A percentile compares a stretch with the other conserved stretches of the same genome.
These are phyloP conservation scores for Dorcus parallelipipedus DNA, from an alignment of 2,888 invertebrate genomes.

Conservation along the genomic window DNA sequence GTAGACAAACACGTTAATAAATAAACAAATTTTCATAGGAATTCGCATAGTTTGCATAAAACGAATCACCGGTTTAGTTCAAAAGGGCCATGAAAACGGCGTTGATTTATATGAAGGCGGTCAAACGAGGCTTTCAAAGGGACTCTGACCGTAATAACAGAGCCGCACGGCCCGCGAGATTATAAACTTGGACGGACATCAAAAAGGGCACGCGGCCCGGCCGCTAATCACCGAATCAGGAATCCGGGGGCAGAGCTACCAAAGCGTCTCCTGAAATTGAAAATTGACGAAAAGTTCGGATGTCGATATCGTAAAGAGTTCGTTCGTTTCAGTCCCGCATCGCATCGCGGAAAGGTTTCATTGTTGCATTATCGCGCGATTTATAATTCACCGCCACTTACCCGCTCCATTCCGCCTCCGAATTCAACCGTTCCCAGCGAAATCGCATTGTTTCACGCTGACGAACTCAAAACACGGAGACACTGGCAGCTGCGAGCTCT, in stretches of 20 bases:
- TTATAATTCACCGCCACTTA: too few relatives aligned
- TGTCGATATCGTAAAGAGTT: background rate
- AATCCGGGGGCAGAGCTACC: background rate
- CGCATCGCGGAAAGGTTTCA: too few relatives aligned
- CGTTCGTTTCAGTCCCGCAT: too few relatives aligned
- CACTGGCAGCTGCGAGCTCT: background rate
- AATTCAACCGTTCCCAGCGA: background rate
- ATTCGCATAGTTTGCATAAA: too few relatives aligned
- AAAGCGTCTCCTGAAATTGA: background rate
- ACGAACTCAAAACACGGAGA: background rate
- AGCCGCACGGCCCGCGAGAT: slow-evolving; percentile 5
- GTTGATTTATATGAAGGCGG: slow-evolving; percentile 21
- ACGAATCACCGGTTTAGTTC: too few relatives aligned
- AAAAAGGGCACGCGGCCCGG: background rate
- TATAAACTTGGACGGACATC: slow-evolving; percentile 8
- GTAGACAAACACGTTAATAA: too few relatives aligned
- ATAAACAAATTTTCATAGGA: too few relatives aligned
- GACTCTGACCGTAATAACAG: slow-evolving; percentile 8
- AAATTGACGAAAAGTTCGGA: background rate
- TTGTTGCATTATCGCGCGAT: too few relatives aligned
- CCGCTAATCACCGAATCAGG: background rate
- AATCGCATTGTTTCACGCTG: background rate
- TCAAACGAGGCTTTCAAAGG: slow-evolving; percentile 26
- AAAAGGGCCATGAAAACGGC: slow-evolving; percentile 4
- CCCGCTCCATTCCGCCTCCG: background rate